Base-by-base conservation (phyloP, 2,113 vertebrate species). In the Psephotus haematonotus region DNA sequence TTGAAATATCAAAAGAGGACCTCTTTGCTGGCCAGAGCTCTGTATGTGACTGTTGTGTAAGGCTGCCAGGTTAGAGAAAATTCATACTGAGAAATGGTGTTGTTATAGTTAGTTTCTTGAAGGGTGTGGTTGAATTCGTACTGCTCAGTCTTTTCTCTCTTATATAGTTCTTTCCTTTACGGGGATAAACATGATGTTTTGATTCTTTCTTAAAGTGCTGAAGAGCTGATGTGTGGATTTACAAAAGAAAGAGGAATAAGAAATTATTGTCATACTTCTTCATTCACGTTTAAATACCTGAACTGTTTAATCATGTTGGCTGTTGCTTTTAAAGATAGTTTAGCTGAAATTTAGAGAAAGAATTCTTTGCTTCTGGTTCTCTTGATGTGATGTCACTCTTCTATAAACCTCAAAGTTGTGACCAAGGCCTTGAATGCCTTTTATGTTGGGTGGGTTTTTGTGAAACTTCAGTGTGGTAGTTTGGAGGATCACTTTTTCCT, bases 31-130 rank as follows among this genome's bases (percentile, higher is more conserved):
- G 68, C 69, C 75, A 24, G 57, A 49, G 29, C 57, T 68, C 16
- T 20, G 11, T 64, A 10, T 49, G 33, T 60, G 78, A n/a, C 39
- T 82, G 17, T 44, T 82, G 41, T 83, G 80, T 86, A 60, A 94
- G 60, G 29, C 64, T 83, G 83, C 77, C 86, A 93, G 77, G 29
- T 89, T 76, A 81, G 77, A 89, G 69, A 86, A 83, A 71, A 91
- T 75, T 91, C 39, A 52, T 68, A 9, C 47, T 82, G 81, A 95
- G n/a, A 74, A 94, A 69, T 83, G 53, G 39, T 88, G 70, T 71
- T 96, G 95, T 95, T 92, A 60, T 81, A 75, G 67, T 35, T 84
- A 17, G 24, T 29, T 83, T 86, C 57, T 88, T 50, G 33, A 67
- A 70, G 92, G 86, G 77, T 75, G 88, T 86, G 80, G 83, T 67